Conservation (phyloP, 2,888 invertebrate species). For the Chironomus tentans region DNA sequence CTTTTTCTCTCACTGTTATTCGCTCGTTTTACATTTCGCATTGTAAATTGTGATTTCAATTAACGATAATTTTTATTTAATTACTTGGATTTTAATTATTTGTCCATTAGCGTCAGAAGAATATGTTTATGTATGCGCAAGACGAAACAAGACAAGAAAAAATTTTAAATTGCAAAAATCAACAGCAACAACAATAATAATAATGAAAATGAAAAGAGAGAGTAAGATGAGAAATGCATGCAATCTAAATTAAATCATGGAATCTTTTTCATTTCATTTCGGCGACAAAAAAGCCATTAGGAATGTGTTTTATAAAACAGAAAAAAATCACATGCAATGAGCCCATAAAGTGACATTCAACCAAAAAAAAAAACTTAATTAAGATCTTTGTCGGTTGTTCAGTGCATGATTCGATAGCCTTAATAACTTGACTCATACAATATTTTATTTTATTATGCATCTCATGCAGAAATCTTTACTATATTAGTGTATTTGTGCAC, state of each 20-base stretch:
- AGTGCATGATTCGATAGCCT: not conserved
- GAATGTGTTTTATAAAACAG: not conserved
- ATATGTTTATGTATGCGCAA: not conserved
- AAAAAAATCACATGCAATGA: slow-evolving; percentile 11
- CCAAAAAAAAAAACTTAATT: slow-evolving; percentile 24
- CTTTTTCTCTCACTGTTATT: not conserved
- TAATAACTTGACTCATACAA: not conserved
- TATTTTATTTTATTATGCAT: not conserved
- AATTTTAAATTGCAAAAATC: too few species aligned
- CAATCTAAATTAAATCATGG: slow-evolving; percentile 9
- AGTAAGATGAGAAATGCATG: not conserved
- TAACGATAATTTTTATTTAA: slow-evolving; percentile 26
- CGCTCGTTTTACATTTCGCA: slow-evolving; percentile 7
- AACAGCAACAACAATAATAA: too few species aligned
- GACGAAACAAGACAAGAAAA: too few species aligned
- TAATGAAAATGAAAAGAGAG: too few species aligned
- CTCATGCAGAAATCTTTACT: not conserved
- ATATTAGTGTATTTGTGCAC: not conserved
- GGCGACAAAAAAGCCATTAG: not conserved
- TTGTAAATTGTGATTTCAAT: slow-evolving; percentile 22
- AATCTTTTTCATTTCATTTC: not conserved
- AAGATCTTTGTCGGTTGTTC: slow-evolving; percentile 11
- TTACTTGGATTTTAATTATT: slow-evolving; percentile 22
- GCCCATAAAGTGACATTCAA: slow-evolving; percentile 10
- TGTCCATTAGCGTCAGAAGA: slow-evolving; percentile 20